phyloP scores from a whole-genome alignment of 2,888 invertebrate species.

The Cantharis rufa region DNA sequence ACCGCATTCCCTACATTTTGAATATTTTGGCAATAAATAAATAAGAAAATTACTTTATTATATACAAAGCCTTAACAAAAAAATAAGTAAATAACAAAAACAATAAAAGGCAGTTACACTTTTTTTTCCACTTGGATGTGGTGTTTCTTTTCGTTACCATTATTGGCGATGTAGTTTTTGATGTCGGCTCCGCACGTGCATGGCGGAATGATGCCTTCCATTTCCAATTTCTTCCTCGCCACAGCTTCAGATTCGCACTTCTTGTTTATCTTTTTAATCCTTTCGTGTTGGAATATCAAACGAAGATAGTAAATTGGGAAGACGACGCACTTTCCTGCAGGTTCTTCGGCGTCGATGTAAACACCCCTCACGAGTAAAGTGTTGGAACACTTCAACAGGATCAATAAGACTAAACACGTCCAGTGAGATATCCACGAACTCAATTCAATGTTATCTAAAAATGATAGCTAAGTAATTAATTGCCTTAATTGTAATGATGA shows the following conservation, averaged over 20 bases:
- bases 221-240: slow-evolving; percentile 35
- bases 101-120: neutral
- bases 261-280: slow-evolving; percentile 60
- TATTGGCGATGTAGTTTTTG: slow-evolving; percentile 42
- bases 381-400: slow-evolving; percentile 84
- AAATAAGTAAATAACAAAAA: neutral
- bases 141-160: slow-evolving; percentile 18
- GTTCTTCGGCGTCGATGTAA: slow-evolving; percentile 85
- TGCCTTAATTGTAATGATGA: too few species aligned
- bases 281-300: slow-evolving; percentile 73
- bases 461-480: too few species aligned
- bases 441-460: slow-evolving; percentile 65
- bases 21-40: slow-evolving; percentile 2
- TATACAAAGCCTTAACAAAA: neutral
- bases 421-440: slow-evolving; percentile 83
- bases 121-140: slow-evolving; percentile 19
- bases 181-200: slow-evolving; percentile 27
- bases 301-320: slow-evolving; percentile 84
- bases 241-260: slow-evolving; percentile 38
- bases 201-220: slow-evolving; percentile 24
- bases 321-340: slow-evolving; percentile 79
- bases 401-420: slow-evolving; percentile 72
- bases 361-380: slow-evolving; percentile 85
- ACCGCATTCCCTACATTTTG: neutral
- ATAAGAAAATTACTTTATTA: neutral